Conservation (phyloP, 2,888 invertebrate genomes). For the Dryocosmus kuriphilus region DNA sequence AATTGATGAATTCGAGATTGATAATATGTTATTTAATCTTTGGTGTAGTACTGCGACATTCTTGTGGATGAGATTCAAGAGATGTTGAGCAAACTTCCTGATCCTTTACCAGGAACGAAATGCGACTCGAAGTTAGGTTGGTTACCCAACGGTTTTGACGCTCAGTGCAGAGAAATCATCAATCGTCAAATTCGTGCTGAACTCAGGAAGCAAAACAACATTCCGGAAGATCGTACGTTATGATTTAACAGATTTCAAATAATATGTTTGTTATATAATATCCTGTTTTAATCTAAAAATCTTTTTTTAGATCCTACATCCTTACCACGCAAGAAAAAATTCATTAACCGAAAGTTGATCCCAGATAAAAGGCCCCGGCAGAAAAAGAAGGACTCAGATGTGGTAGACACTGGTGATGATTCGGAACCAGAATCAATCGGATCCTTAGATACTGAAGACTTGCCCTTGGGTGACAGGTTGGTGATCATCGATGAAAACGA, state of each 20-base stretch:
- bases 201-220: constrained; percentile 74
- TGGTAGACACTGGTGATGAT: background rate
- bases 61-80: constrained; percentile 88
- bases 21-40: constrained; percentile 19
- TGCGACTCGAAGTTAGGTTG: constrained; percentile 89
- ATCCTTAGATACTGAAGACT: constrained; percentile 6
- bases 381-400: background rate
- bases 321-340: constrained; percentile 67
- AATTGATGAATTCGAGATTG: background rate
- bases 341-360: background rate
- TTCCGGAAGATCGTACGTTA: constrained; percentile 74
- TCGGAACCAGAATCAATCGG: constrained; percentile 34
- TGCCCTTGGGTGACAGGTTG: background rate
- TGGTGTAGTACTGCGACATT: constrained; percentile 87
- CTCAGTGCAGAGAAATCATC: constrained; percentile 86
- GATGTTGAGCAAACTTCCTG: constrained; percentile 84
- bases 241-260: no score
- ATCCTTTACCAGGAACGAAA: constrained; percentile 79
- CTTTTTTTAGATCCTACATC: constrained; percentile 69
- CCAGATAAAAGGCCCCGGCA: background rate
- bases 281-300: background rate
- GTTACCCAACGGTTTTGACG: constrained; percentile 86
- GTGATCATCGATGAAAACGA: constrained; percentile 37
- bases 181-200: constrained; percentile 82
- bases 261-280: no score